Base-by-base conservation (phyloP, 2,888 invertebrate species). In the Ophonus ardosiacus region DNA sequence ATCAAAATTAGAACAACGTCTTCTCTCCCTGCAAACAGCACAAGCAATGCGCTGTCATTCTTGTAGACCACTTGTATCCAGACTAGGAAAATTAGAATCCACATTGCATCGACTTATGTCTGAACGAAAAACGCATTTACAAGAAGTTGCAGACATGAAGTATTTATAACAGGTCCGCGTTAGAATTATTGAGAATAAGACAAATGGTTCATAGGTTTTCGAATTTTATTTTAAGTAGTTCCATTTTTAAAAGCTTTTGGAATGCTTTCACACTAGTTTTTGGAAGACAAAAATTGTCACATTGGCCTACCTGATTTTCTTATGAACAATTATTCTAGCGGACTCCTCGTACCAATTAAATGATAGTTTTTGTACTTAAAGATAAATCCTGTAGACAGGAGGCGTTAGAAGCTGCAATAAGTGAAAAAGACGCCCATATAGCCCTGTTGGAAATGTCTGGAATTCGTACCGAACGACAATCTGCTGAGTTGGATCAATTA, bases 401-500 rank as follows among this genome's bases (percentile, higher is more conserved):
- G 91, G 95, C 97, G 80, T 91, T 98, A 86, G 95, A 97, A 91
- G 94, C 95, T 85, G 95, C 96, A 3, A 95, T 98, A 86, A 96
- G 96, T 88, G 97, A 97, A 89, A 97, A 97, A 90, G 98, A 98
- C 90, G 95, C 97, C 10, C 96, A 96, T 90, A 94, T 98, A 88
- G 97, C 97, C 0, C 93, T 97, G 86, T 90, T 97, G 85, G 97
- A 98, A 90, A 93, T 96, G 89, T 94, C 94, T 84, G 95, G 95
- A 8, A 94, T 95, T 79, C 92, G 94, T 87, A 94, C 93, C 81
- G 93, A 94, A 86, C 92, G 90, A 78, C 95, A 95, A 88, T 94
- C 94, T 51, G 93, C 93, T 86, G 93, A 95, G 90, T 95, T 94
- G 86, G 95, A 95, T 80, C 92, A 93, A 88, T 92, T 97, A 82